Evolutionary conservation across 2,888 invertebrate species (phyloP), one percentile per base, ranked within the genome.

Genomic region (Seladonia tumulorum): DNA sequence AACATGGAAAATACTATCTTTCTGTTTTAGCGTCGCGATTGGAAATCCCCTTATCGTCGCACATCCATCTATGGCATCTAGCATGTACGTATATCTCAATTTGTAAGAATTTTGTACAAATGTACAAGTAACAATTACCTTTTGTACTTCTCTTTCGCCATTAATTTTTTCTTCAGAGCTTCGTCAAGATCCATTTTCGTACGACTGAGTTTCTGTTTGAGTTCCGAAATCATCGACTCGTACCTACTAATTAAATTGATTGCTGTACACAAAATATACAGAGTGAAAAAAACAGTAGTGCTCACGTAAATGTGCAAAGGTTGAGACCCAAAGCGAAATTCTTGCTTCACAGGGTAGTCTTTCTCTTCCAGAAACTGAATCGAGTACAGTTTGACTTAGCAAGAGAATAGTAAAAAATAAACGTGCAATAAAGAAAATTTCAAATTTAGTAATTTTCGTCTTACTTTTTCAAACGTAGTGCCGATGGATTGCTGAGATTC

Each of bases 91-190:
- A 35, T 4, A 35, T 35, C 35, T 35, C 35, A 35, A 35, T 35
- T 35, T 35, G 35, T 35, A 35, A 35, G 35, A 35, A 35, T 35
- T 35, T 29, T 8, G 22, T 18, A 22, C 22, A 49, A 49, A 49
- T 49, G 4, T 0, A 35, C 5, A 35, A 35, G 35, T 4, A 63
- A 5, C 5, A 76, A 53, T 47, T 4, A 90, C 91, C 75, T 91
- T 81, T 90, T 89, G 29, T 88, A 91, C 72, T 92, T 90, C 18
- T 91, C 88, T 45, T 89, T 89, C 0, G 83, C 78, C 0, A 53
- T 60, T 1, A 47, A 74, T 66, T 91, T 89, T 14, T 87, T 78
- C 68, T 66, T 82, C 22, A 89, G 71, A 16, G 90, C 86, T 49
- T 89, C 80, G 22, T 88, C 86, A 2, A 92, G 80, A 53, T 91